These are phyloP conservation scores for Nasonia oneida DNA, from an alignment of 2,888 invertebrate species.

Conservation along the genomic window DNA sequence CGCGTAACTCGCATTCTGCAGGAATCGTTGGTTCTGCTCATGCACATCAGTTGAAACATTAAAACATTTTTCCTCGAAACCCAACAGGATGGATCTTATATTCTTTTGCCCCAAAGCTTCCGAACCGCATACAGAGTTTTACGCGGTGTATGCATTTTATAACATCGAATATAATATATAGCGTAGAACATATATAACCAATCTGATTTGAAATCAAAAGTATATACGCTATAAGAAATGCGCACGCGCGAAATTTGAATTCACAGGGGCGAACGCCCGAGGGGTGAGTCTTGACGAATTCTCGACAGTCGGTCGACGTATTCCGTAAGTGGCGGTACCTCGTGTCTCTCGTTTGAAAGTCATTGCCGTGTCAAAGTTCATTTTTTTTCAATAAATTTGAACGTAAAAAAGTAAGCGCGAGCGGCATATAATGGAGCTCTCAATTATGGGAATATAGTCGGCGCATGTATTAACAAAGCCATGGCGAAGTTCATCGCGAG, in stretches of 20 bases:
- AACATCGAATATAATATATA: no score
- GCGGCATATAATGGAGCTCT: not conserved
- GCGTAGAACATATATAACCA: no score
- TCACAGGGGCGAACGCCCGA: not conserved
- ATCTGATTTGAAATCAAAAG: not conserved
- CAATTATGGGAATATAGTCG: not conserved
- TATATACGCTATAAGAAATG: not conserved
- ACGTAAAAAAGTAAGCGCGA: not conserved
- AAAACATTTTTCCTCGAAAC: no score
- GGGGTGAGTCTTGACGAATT: slow-evolving; percentile 39
- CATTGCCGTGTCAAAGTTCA: not conserved
- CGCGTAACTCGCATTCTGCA: no score
- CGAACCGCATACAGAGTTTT: no score
- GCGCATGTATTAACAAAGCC: not conserved
- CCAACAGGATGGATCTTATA: no score
- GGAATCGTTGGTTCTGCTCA: no score
- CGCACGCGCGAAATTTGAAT: slow-evolving; percentile 56
- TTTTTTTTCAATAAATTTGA: not conserved
- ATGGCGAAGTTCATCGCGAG: slow-evolving; percentile 91
- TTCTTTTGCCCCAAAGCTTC: no score
- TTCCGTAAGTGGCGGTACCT: slow-evolving; percentile 26
- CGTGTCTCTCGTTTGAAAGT: not conserved
- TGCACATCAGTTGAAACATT: no score
- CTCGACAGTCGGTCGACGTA: slow-evolving; percentile 36
- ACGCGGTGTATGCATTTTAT: no score